These are phyloP conservation scores for Mimas tiliae DNA, from an alignment of 2,888 invertebrate species.

Conservation along the genomic window DNA sequence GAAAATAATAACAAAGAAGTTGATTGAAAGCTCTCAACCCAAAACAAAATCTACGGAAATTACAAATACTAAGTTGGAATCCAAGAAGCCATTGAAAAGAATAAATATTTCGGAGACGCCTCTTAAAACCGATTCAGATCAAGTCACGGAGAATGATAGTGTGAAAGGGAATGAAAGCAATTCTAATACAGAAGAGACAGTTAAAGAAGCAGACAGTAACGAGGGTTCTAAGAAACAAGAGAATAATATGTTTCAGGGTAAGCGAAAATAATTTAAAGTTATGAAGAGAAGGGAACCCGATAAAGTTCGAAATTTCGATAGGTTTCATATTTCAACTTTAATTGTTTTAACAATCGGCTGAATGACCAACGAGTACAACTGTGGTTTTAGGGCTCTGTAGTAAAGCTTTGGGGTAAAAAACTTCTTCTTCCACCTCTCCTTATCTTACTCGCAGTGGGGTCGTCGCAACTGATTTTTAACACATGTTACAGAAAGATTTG, in stretches of 20 bases:
- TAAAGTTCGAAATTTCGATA: too few relatives aligned
- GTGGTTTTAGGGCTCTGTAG: too few relatives aligned
- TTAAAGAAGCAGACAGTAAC: conserved; percentile 32
- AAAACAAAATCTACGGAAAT: not conserved
- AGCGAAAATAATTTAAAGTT: not conserved
- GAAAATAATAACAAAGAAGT: conserved; percentile 49
- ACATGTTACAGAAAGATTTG: too few relatives aligned
- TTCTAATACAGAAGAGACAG: conserved; percentile 33
- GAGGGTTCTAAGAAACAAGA: conserved; percentile 3
- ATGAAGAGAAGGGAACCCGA: not conserved
- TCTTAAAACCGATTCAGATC: conserved; percentile 34
- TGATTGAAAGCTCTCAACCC: not conserved
- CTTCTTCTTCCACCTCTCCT: too few relatives aligned
- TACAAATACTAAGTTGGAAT: not conserved
- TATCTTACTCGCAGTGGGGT: too few relatives aligned
- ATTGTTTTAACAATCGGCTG: too few relatives aligned
- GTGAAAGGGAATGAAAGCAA: conserved; percentile 33
- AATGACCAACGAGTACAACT: too few relatives aligned
- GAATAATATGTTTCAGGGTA: not conserved
- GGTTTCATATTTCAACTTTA: too few relatives aligned
- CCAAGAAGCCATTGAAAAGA: conserved; percentile 19
- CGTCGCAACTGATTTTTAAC: too few relatives aligned
- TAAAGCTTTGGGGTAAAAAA: too few relatives aligned
- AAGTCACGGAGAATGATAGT: conserved; percentile 36
- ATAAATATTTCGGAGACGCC: conserved; percentile 47